phyloP scores from a whole-genome alignment of 2,113 vertebrate genomes.

The Corynorhinus townsendii region DNA sequence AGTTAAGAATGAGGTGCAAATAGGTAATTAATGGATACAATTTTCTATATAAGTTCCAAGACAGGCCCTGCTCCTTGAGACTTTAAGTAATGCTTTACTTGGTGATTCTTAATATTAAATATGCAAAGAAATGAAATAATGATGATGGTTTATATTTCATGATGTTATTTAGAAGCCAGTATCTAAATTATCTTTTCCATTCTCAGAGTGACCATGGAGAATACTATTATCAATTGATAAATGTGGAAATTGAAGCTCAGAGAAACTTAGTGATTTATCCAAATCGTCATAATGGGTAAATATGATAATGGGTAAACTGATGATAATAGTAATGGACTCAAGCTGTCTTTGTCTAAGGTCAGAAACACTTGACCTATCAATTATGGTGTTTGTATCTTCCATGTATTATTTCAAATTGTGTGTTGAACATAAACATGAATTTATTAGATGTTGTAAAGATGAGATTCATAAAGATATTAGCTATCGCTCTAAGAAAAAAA shows the following conservation, averaged over 20 bases:
- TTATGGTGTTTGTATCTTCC: background rate
- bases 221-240: constrained; percentile 20
- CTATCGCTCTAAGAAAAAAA: background rate
- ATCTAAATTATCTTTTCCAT: constrained; percentile 14
- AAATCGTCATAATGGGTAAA: background rate
- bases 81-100: constrained; percentile 12
- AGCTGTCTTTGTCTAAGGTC: background rate
- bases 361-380: background rate
- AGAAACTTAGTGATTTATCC: background rate
- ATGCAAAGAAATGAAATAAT: constrained; percentile 35
- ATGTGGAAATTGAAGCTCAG: background rate
- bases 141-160: constrained; percentile 22
- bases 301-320: background rate
- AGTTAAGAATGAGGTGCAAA: background rate
- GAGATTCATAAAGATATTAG: background rate
- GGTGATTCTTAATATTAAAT: background rate
- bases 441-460: background rate
- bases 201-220: background rate
- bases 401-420: background rate
- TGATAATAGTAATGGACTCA: background rate
- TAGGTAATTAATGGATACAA: constrained; percentile 26
- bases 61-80: background rate
- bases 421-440: background rate
- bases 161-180: constrained; percentile 32
- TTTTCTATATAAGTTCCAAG: constrained; percentile 19